phyloP scores from a whole-genome alignment of 2,888 invertebrate genomes.

The Smittia aterrima region DNA sequence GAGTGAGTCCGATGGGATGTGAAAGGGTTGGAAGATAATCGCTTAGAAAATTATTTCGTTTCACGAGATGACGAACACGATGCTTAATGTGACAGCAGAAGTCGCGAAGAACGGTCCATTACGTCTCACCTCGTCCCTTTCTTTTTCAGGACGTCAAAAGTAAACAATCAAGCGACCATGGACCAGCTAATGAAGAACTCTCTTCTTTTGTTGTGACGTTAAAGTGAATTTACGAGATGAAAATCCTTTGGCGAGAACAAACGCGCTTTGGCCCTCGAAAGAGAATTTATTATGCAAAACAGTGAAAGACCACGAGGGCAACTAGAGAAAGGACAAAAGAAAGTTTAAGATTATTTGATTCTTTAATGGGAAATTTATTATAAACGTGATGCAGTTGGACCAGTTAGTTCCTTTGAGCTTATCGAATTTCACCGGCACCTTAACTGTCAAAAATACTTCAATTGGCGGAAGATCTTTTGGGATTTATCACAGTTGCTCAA shows the following conservation, averaged over 20 bases:
- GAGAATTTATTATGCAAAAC: no score
- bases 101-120: neutral
- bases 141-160: neutral
- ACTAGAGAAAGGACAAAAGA: neutral
- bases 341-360: neutral
- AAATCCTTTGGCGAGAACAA: neutral
- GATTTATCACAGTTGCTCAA: neutral
- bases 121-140: neutral
- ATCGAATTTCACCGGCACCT: neutral
- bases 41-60: slow-evolving; percentile 8
- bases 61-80: neutral
- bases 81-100: slow-evolving; percentile 8
- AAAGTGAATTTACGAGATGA: neutral
- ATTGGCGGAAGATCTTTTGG: neutral
- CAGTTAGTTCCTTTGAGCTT: neutral
- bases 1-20: neutral
- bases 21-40: neutral
- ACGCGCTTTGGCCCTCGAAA: neutral
- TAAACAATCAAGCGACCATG: neutral
- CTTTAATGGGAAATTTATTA: neutral
- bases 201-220: neutral
- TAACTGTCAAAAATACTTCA: neutral
- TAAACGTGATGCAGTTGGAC: neutral
- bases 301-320: neutral
- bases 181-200: neutral